These are phyloP conservation scores for Periophthalmus magnuspinnatus DNA, from an alignment of 2,797 vertebrate genomes.

Conservation along the genomic window DNA sequence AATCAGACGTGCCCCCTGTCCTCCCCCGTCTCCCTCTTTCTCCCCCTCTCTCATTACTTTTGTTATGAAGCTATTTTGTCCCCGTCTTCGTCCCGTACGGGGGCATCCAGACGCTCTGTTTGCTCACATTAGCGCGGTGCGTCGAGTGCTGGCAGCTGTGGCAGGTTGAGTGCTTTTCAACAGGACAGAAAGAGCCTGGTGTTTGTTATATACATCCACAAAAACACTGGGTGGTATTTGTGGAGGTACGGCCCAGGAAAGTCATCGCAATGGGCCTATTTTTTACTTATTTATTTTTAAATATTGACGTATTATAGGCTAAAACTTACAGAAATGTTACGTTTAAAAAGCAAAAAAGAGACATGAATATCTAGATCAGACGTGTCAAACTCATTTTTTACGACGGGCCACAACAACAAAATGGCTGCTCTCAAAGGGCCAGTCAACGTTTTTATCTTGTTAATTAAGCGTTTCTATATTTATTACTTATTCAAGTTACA, in stretches of 20 bases:
- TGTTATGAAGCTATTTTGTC: slow-evolving; percentile 57
- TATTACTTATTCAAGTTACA: too few relatives aligned
- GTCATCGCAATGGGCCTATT: not conserved
- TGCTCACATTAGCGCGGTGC: slow-evolving; percentile 39
- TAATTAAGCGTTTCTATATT: too few relatives aligned
- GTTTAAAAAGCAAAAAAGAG: too few relatives aligned
- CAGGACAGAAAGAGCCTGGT: slow-evolving; percentile 9
- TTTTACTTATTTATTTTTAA: not conserved
- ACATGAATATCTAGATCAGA: too few relatives aligned
- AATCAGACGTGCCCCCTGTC: slow-evolving; percentile 69
- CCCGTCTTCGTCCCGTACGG: slow-evolving; percentile 30
- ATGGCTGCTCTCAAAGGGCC: too few relatives aligned
- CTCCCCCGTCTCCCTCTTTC: too few relatives aligned
- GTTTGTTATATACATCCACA: slow-evolving; percentile 6
- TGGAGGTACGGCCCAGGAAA: not conserved
- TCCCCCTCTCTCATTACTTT: slow-evolving; percentile 35
- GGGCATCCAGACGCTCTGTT: slow-evolving; percentile 42
- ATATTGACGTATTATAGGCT: too few relatives aligned
- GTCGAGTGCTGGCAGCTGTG: slow-evolving; percentile 20
- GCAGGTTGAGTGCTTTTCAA: slow-evolving; percentile 42
- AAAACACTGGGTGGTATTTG: not conserved
- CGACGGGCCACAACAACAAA: too few relatives aligned
- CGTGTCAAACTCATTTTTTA: too few relatives aligned
- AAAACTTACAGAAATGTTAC: too few relatives aligned
- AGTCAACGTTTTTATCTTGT: too few relatives aligned